Percentiles rank a stretch among this genome's conserved stretches.
These are phyloP conservation scores for Fragariocoptes setiger DNA, from an alignment of 1,140 invertebrate genomes.

Conservation along the genomic window DNA sequence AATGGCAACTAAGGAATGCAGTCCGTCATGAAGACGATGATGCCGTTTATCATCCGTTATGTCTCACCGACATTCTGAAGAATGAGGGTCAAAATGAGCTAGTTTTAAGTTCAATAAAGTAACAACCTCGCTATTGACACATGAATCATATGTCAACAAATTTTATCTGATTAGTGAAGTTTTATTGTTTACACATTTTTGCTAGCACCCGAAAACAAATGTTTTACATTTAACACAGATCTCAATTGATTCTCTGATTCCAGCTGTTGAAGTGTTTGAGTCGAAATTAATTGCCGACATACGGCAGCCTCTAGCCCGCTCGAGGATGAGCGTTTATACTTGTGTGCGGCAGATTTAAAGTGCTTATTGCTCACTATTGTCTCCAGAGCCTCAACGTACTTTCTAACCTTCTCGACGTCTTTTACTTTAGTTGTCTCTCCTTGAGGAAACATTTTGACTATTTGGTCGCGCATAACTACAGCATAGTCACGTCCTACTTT, in stretches of 20 bases:
- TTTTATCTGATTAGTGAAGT: too few relatives aligned
- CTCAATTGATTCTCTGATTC: neutral
- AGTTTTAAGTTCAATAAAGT: too few relatives aligned
- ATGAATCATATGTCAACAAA: too few relatives aligned
- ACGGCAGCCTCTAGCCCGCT: neutral
- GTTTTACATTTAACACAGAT: too few relatives aligned
- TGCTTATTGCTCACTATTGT: neutral
- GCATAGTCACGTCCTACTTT: constrained; percentile 44
- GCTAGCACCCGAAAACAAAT: too few relatives aligned
- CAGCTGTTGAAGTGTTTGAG: neutral
- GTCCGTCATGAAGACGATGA: constrained; percentile 29
- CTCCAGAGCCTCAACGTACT: neutral
- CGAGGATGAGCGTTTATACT: neutral
- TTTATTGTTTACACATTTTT: too few relatives aligned
- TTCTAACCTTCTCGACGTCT: neutral
- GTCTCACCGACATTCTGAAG: constrained; percentile 9
- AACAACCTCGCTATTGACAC: too few relatives aligned
- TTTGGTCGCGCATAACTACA: constrained; percentile 31
- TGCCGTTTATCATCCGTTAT: constrained; percentile 11
- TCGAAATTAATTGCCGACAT: neutral
- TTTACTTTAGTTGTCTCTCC: constrained; percentile 22
- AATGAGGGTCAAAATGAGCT: too few relatives aligned
- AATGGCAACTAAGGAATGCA: constrained; percentile 67
- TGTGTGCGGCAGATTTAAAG: neutral
- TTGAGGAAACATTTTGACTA: constrained; percentile 29